Base-by-base conservation (phyloP, 2,113 vertebrate species). In the Tautogolabrus adspersus region DNA sequence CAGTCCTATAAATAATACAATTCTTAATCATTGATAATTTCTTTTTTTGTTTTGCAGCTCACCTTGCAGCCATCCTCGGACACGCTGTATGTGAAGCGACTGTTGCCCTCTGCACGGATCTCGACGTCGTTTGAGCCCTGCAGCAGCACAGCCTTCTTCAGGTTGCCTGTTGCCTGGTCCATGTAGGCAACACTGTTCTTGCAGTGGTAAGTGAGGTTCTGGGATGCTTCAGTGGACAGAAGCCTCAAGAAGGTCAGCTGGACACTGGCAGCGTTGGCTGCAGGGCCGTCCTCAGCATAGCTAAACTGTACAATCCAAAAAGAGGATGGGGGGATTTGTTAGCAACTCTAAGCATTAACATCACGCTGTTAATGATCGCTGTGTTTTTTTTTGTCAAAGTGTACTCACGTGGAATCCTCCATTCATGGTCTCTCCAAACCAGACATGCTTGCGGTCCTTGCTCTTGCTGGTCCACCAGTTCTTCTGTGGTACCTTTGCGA, bases 181-280 rank as follows among this genome's bases (percentile, higher is more conserved):
- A 99, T 94, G 94, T 98, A 99, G 91, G 97, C 98, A 0, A 99
- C 88, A 81, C 98, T 99, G 95, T 99, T 98, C 94, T 96, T 97
- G 95, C 98, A 99, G 96, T 99, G 97, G 95, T 99, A 99, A 47
- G 98, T 99, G 94, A 99, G 40, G 61, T 95, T 99, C 95, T 99
- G 98, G 78, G 96, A 95, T 66, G 96, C 97, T 59, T 99, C 97
- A 0, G 94, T 97, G 79, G 97, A 99, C 82, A 99, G 93, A 72
- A 99, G 96, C 82, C 98, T 94, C 52, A 99, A 93, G 96, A 99
- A 99, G 60, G 95, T 98, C 94, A 99, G 93, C 96, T 99, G 98
- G 90, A 99, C 88, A 54, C 84, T 95, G 90, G 95, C 97, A 0
- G 96, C 94, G 77, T 91, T 95, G 88, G 96, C 94, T 13, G 95